Evolutionary conservation across 30 jellyfish, hydroid and myxozoan genomes (phyloP).

Genomic region (Hydra vulgaris): DNA sequence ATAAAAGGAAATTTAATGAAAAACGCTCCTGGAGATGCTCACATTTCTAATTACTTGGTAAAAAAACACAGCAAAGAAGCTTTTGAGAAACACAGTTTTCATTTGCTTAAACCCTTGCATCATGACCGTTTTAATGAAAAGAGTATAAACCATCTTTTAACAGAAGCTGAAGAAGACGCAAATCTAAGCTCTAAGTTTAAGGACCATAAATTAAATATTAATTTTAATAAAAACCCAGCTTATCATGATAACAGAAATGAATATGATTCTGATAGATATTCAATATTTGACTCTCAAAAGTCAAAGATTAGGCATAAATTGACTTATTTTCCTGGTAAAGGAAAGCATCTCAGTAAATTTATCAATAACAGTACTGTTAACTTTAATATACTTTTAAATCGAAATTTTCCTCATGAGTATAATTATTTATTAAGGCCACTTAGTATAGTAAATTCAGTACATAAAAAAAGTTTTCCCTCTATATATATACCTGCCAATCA

Average conservation of each 20-base stretch:
- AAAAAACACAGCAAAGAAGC: no score
- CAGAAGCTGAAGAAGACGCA: background rate
- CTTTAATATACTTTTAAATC: no score
- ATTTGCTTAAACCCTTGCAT: no score
- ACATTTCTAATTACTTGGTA: background rate
- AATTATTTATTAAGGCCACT: background rate
- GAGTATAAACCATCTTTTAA: no score
- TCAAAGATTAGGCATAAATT: background rate
- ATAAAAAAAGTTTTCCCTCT: background rate
- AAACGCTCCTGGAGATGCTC: background rate
- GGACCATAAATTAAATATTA: background rate
- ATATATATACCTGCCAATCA: background rate
- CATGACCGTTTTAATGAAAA: no score
- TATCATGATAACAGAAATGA: background rate
- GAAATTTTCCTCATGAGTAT: background rate
- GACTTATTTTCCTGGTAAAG: background rate
- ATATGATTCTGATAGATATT: background rate
- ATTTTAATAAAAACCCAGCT: slow-evolving; percentile 7
- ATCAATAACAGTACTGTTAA: no score
- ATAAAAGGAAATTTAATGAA: background rate
- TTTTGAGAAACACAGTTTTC: no score
- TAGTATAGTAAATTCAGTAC: background rate
- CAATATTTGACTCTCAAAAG: background rate
- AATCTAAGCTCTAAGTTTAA: slow-evolving; percentile 1
- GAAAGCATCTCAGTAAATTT: background rate